phyloP scores from a whole-genome alignment of 23 tunicate species.

The Ciona savignyi region DNA sequence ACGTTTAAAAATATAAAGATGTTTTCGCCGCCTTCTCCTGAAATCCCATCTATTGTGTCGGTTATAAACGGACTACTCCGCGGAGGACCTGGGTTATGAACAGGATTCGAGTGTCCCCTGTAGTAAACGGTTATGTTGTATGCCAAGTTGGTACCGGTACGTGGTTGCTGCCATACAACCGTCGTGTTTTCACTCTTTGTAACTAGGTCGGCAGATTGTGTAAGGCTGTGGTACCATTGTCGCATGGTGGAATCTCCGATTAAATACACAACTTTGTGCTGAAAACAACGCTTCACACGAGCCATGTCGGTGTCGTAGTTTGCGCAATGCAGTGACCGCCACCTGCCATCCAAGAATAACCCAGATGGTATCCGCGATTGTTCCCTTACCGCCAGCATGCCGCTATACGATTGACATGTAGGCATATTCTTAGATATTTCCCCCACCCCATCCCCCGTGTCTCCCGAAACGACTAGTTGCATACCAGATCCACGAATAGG shows the following conservation, averaged over 20 bases:
- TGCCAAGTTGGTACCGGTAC: neutral
- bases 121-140: neutral
- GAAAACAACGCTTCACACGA: neutral
- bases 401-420: neutral
- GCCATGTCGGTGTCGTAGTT: neutral
- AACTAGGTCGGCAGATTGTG: neutral
- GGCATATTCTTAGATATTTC: neutral
- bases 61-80: constrained; percentile 2
- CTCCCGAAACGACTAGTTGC: no score
- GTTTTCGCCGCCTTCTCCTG: no score
- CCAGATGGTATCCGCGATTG: neutral
- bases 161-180: neutral
- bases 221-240: neutral
- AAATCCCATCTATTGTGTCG: neutral
- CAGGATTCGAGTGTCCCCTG: neutral
- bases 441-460: no score
- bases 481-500: neutral
- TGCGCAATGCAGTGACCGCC: neutral
- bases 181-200: neutral
- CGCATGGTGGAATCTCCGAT: constrained; percentile 1
- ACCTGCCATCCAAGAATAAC: neutral
- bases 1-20: no score
- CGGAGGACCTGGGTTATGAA: constrained; percentile 1
- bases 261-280: neutral
- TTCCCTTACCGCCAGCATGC: neutral